Percentiles rank a stretch among this genome's conserved stretches.
Evolutionary conservation across 2,797 vertebrate genomes (phyloP).

Genomic region (Brotula barbata): DNA sequence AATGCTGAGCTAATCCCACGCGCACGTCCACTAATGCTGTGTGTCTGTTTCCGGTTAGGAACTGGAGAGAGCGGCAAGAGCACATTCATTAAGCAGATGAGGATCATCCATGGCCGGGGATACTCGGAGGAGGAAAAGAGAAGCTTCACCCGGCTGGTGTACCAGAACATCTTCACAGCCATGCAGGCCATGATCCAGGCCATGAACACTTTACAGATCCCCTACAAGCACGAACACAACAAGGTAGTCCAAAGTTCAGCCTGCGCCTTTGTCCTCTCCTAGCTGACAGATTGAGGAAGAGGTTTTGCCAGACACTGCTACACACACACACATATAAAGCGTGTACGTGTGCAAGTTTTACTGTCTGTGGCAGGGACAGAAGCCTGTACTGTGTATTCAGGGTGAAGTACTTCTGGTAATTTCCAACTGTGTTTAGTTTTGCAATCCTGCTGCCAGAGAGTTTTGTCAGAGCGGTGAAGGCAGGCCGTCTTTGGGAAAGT

Average conservation of each 20-base stretch:
- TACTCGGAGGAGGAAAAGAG: constrained; percentile 95
- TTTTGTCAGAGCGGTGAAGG: constrained; percentile 27
- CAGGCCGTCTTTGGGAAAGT: constrained; percentile 36
- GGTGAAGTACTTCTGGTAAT: constrained; percentile 57
- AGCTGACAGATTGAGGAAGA: constrained; percentile 28
- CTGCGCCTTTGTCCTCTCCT: constrained; percentile 2
- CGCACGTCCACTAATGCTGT: neutral
- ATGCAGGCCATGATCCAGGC: constrained; percentile 96
- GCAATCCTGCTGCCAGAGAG: constrained; percentile 38
- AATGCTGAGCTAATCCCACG: too few species aligned
- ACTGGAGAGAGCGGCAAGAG: constrained; percentile 98
- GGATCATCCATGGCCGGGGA: constrained; percentile 95
- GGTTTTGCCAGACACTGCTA: constrained; percentile 14
- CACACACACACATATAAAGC: constrained; percentile 2
- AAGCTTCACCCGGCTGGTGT: constrained; percentile 89
- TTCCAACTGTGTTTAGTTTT: constrained; percentile 65
- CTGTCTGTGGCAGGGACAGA: constrained; percentile 1
- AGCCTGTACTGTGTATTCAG: constrained; percentile 22
- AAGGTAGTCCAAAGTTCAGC: constrained; percentile 77
- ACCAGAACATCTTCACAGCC: constrained; percentile 97
- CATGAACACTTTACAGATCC: constrained; percentile 90
- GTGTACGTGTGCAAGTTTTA: constrained; percentile 3
- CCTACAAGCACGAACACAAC: constrained; percentile 89
- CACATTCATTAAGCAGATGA: constrained; percentile 98
- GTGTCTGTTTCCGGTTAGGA: constrained; percentile 71